These are phyloP conservation scores for Ellobium chinense DNA, from an alignment of 2,888 invertebrate genomes.

Conservation along the genomic window DNA sequence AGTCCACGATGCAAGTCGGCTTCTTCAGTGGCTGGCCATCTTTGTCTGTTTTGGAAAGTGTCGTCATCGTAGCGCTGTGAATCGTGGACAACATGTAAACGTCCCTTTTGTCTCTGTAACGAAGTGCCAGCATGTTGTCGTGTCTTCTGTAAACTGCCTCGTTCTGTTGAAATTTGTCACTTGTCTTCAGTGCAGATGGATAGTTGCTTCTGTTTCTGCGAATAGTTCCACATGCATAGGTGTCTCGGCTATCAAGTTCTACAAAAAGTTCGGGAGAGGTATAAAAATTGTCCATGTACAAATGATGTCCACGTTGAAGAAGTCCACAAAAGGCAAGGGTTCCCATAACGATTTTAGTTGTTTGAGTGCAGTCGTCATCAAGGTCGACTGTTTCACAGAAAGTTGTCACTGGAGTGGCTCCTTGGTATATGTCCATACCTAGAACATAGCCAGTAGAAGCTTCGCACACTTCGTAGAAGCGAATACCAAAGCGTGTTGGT, in stretches of 20 bases:
- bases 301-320: neutral
- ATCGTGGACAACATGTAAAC: conserved; percentile 16
- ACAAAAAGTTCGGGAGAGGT: neutral
- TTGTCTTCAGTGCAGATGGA: neutral
- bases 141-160: neutral
- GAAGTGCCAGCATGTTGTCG: neutral
- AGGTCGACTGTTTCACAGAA: no score
- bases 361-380: no score
- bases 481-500: neutral
- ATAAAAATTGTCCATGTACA: neutral
- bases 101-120: conserved; percentile 12
- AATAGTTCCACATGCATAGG: neutral
- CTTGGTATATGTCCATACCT: no score
- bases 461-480: neutral
- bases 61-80: neutral
- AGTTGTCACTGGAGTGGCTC: no score
- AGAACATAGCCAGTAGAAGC: neutral
- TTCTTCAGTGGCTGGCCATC: neutral
- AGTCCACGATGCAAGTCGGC: neutral
- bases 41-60: neutral
- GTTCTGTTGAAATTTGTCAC: no score
- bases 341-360: neutral
- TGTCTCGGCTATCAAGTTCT: neutral
- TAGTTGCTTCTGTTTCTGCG: neutral
- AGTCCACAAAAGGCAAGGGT: neutral